These are phyloP conservation scores for Onychostruthus taczanowskii DNA, from an alignment of 2,113 vertebrate genomes.

Conservation along the genomic window DNA sequence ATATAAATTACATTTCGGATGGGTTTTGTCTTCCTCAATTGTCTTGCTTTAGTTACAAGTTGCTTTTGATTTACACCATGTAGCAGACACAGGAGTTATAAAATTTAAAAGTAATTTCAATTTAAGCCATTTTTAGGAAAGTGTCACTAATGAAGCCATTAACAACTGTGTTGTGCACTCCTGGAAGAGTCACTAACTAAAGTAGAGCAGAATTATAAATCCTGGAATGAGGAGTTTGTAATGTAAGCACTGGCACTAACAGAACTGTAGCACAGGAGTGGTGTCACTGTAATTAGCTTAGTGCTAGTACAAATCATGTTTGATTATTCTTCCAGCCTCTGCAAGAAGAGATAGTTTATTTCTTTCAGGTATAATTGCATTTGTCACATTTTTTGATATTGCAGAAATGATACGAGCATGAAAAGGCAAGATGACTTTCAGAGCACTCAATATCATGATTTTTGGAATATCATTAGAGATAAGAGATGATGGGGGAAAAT, in stretches of 20 bases:
- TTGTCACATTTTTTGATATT: constrained; percentile 28
- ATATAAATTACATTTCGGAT: neutral
- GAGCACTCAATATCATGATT: neutral
- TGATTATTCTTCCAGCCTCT: constrained; percentile 3
- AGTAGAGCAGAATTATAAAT: neutral
- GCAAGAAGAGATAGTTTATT: neutral
- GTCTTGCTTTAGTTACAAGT: neutral
- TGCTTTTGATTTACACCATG: neutral
- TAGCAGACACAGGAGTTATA: neutral
- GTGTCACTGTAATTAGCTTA: constrained; percentile 29
- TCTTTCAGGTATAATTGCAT: constrained; percentile 35
- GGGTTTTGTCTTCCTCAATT: neutral
- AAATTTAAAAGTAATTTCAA: neutral
- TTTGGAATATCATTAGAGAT: neutral
- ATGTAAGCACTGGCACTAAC: neutral
- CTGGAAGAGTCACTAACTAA: neutral
- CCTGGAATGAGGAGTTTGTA: neutral
- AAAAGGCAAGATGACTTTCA: constrained; percentile 26
- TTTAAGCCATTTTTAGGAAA: neutral
- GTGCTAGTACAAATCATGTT: neutral
- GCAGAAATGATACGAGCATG: neutral
- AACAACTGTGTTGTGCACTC: neutral
- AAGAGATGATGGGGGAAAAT: neutral
- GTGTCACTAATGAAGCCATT: neutral
- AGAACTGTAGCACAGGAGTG: neutral